phyloP scores from a whole-genome alignment of 2,888 invertebrate genomes.

The Pyrochroa serraticornis region DNA sequence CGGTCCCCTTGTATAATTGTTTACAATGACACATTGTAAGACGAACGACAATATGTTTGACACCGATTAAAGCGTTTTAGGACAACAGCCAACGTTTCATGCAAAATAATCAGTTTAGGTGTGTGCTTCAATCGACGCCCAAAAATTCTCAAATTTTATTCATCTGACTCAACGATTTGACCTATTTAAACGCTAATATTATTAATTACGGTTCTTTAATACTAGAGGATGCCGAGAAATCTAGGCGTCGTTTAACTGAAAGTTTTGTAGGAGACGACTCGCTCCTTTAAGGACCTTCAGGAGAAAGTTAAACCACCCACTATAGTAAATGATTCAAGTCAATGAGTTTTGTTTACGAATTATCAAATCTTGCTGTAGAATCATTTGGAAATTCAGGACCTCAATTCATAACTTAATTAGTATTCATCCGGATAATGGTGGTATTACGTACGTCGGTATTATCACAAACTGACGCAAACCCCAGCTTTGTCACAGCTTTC shows the following conservation, averaged over 20 bases:
- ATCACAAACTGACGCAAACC: conserved; percentile 24
- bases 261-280: too few relatives aligned
- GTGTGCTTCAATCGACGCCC: background rate
- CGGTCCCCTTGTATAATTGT: background rate
- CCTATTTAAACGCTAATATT: too few relatives aligned
- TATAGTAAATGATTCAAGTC: too few relatives aligned
- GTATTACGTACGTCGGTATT: conserved; percentile 13
- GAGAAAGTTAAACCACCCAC: too few relatives aligned
- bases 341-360: too few relatives aligned
- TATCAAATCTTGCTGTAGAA: too few relatives aligned
- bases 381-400: too few relatives aligned
- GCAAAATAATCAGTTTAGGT: conserved; percentile 2
- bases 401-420: too few relatives aligned
- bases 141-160: conserved; percentile 1
- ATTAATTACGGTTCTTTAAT: too few relatives aligned
- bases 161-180: conserved; percentile 4
- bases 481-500: conserved; percentile 36
- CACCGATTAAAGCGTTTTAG: conserved; percentile 21
- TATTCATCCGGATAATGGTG: conserved; percentile 1
- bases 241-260: too few relatives aligned
- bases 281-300: too few relatives aligned
- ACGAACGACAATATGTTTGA: conserved; percentile 15
- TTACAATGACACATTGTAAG: conserved; percentile 15
- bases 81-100: conserved; percentile 6
- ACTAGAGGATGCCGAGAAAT: too few relatives aligned